Conservation (phyloP, 2,113 vertebrate genomes). For the Polypterus senegalus region DNA sequence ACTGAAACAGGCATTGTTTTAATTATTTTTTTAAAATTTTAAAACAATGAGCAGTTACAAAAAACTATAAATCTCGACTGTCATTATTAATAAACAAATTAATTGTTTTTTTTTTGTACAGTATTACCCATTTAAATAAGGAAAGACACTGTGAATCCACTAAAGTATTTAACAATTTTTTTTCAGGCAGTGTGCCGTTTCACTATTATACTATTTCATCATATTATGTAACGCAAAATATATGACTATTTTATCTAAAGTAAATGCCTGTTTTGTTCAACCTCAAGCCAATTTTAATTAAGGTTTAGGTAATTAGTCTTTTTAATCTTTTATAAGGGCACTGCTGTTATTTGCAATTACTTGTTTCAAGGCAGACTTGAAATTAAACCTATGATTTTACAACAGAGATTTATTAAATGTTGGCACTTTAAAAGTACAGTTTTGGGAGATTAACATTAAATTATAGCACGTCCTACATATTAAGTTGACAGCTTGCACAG, state of each 20-base stretch:
- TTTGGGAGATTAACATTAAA: slow-evolving; percentile 34
- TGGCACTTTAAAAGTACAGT: slow-evolving; percentile 23
- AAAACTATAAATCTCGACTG: too few species aligned
- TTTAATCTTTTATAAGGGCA: slow-evolving; percentile 10
- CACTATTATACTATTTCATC: too few species aligned
- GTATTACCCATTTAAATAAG: too few species aligned
- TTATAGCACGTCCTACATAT: slow-evolving; percentile 24
- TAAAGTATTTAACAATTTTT: too few species aligned
- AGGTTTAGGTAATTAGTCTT: slow-evolving; percentile 9
- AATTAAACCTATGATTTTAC: slow-evolving; percentile 21
- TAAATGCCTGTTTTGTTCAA: slow-evolving; percentile 8
- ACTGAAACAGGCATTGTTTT: too few species aligned
- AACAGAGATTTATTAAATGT: slow-evolving; percentile 26
- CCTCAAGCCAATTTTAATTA: slow-evolving; percentile 8
- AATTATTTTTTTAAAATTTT: too few species aligned
- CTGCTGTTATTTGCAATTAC: slow-evolving; percentile 19
- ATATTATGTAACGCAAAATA: too few species aligned
- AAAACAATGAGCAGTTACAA: too few species aligned
- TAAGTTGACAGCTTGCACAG: slow-evolving; percentile 29
- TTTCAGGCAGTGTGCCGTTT: too few species aligned
- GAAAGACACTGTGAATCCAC: too few species aligned
- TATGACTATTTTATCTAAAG: neutral
- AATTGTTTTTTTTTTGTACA: too few species aligned
- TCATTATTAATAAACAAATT: too few species aligned
- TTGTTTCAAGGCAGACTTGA: slow-evolving; percentile 18